Evolutionary conservation across 2,797 vertebrate genomes (phyloP).

Genomic region (Hephaestus fuliginosus): DNA sequence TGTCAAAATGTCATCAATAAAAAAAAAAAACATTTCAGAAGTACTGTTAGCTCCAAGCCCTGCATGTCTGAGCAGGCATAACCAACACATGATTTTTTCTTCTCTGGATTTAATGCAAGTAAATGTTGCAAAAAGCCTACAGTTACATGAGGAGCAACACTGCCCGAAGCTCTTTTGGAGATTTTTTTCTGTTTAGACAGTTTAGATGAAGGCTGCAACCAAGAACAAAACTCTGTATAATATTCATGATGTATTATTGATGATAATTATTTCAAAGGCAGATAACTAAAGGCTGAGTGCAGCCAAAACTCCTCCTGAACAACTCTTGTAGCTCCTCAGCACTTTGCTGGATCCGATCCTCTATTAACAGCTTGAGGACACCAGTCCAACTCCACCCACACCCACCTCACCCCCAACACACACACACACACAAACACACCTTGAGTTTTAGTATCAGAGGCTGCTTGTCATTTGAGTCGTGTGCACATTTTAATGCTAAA

Average conservation of each 20-base stretch:
- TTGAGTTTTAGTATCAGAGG: background rate
- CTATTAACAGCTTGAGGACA: conserved; percentile 39
- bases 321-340: background rate
- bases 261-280: background rate
- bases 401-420: background rate
- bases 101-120: background rate
- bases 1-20: conserved; percentile 3
- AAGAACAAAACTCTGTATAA: background rate
- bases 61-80: background rate
- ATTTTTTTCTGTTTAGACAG: background rate
- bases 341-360: conserved; percentile 23
- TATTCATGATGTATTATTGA: background rate
- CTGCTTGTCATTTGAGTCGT: background rate
- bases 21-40: conserved; percentile 3
- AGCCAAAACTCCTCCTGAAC: conserved; percentile 18
- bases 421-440: conserved; percentile 1
- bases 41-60: background rate
- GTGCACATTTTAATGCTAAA: background rate
- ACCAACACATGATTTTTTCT: background rate
- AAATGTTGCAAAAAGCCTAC: background rate
- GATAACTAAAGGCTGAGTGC: conserved; percentile 9
- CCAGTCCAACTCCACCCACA: conserved; percentile 2
- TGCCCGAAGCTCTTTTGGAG: background rate
- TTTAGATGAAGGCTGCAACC: background rate
- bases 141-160: background rate